A percentile compares a stretch with the other conserved stretches of the same genome.
Conservation (phyloP, 1,140 invertebrate genomes). For the Thaumetopoea pityocampa region DNA sequence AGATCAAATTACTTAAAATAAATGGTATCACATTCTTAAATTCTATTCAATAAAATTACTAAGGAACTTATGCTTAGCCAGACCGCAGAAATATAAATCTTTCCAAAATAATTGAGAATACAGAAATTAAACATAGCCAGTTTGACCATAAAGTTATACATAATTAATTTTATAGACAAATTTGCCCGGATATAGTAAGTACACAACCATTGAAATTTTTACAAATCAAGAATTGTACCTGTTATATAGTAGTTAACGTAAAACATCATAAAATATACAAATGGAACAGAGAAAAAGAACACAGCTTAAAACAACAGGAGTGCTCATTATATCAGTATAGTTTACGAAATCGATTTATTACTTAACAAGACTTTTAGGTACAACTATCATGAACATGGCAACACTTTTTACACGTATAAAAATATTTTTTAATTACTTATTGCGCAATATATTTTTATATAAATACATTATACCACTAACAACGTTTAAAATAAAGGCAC, state of each 20-base stretch:
- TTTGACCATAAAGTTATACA: slow-evolving; percentile 36
- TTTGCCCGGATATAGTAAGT: slow-evolving; percentile 50
- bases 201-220: slow-evolving; percentile 61
- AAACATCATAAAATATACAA: slow-evolving; percentile 13
- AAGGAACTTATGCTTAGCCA: slow-evolving; percentile 67
- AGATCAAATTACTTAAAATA: slow-evolving; percentile 59
- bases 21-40: slow-evolving; percentile 73
- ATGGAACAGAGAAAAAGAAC: slow-evolving; percentile 11
- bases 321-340: slow-evolving; percentile 25
- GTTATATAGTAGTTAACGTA: slow-evolving; percentile 10
- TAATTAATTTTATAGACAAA: slow-evolving; percentile 16
- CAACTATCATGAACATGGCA: slow-evolving; percentile 70
- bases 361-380: slow-evolving; percentile 47
- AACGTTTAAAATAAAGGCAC: slow-evolving; percentile 66
- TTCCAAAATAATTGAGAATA: slow-evolving; percentile 34
- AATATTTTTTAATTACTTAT: slow-evolving; percentile 63
- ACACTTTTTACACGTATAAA: slow-evolving; percentile 73
- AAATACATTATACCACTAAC: slow-evolving; percentile 61
- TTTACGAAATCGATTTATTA: slow-evolving; percentile 30
- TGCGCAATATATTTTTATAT: slow-evolving; percentile 66
- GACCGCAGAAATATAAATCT: slow-evolving; percentile 53
- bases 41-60: slow-evolving; percentile 62
- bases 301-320: slow-evolving; percentile 21
- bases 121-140: slow-evolving; percentile 42
- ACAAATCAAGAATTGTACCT: slow-evolving; percentile 50